phyloP scores from a whole-genome alignment of 2,888 invertebrate genomes.

The Orthosia incerta region DNA sequence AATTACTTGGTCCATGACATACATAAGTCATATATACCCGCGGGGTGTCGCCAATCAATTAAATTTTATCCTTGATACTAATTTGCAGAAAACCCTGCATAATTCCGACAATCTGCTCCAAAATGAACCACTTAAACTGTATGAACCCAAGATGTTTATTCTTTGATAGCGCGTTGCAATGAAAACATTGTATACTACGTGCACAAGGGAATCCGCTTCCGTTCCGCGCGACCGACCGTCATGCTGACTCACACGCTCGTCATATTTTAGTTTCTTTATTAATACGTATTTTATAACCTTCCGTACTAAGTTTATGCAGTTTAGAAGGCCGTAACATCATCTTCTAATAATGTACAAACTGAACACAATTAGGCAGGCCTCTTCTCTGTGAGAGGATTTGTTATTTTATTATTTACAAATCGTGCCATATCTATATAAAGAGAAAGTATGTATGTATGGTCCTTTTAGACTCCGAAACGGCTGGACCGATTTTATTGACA shows the following conservation, averaged over 20 bases:
- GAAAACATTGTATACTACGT: slow-evolving; percentile 3
- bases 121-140: neutral
- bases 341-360: neutral
- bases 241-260: slow-evolving; percentile 27
- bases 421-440: no score
- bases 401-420: no score
- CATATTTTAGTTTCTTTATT: slow-evolving; percentile 22
- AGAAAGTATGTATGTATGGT: no score
- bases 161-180: slow-evolving; percentile 23
- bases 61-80: no score
- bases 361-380: no score
- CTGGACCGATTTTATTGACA: no score
- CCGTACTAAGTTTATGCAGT: neutral
- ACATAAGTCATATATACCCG: no score
- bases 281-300: slow-evolving; percentile 21
- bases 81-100: neutral
- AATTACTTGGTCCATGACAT: no score
- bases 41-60: no score
- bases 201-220: slow-evolving; percentile 41
- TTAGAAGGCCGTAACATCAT: neutral
- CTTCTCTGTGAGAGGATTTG: no score
- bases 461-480: no score
- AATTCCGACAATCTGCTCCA: no score
- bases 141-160: neutral
- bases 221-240: slow-evolving; percentile 44